phyloP scores from a whole-genome alignment of 37 sponge, comb jelly and placozoan species.

The Hormiphora californensis region DNA sequence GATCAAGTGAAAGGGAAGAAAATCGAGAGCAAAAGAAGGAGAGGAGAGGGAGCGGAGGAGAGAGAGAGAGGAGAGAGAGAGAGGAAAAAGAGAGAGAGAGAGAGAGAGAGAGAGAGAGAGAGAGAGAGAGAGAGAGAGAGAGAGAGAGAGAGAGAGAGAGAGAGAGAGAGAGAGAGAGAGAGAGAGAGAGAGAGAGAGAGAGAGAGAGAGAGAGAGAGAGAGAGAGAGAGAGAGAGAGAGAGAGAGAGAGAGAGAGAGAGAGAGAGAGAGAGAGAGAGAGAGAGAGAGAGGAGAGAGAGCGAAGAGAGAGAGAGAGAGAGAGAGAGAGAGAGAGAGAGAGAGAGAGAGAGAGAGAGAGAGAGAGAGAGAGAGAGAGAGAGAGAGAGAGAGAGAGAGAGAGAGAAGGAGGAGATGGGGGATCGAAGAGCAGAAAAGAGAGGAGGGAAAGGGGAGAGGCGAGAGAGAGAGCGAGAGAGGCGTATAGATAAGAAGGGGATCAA shows the following conservation, averaged over 20 bases:
- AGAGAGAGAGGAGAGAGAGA: neutral
- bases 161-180: neutral
- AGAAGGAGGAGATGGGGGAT: neutral
- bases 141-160: neutral
- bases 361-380: neutral
- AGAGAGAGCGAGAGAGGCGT: slow-evolving; percentile 5
- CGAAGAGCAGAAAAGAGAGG: neutral
- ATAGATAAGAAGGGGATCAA: too few relatives aligned
- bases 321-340: neutral
- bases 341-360: neutral
- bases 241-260: too few relatives aligned
- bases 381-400: neutral
- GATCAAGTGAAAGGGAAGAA: too few relatives aligned
- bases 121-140: neutral
- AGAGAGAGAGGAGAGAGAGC: too few relatives aligned
- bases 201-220: neutral
- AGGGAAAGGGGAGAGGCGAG: neutral
- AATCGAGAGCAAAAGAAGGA: neutral
- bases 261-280: too few relatives aligned
- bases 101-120: neutral
- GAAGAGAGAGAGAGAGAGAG: neutral
- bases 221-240: too few relatives aligned
- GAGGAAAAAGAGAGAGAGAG: neutral
- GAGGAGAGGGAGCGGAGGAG: neutral
- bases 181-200: neutral